phyloP scores from a whole-genome alignment of 2,113 vertebrate species.

The Gadus chalcogrammus region DNA sequence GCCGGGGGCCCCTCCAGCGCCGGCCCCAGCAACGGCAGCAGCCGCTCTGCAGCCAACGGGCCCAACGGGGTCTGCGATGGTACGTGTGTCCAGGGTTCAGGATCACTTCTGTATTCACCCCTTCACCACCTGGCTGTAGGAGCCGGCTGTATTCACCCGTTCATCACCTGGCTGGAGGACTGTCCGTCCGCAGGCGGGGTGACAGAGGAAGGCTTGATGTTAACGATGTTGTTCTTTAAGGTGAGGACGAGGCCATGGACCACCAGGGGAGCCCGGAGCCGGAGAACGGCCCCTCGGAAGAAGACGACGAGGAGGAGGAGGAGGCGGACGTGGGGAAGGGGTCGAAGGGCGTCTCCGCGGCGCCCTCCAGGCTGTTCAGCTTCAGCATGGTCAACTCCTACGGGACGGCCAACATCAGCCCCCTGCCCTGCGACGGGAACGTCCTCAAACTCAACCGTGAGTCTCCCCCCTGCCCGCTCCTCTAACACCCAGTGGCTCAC shows the following conservation, averaged over 20 bases:
- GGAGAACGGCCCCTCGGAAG: conserved; percentile 77
- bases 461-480: conserved; percentile 23
- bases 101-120: no score
- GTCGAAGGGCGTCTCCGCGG: conserved; percentile 31
- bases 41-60: conserved; percentile 74
- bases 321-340: conserved; percentile 73
- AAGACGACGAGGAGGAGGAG: conserved; percentile 71
- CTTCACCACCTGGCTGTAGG: no score
- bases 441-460: conserved; percentile 87
- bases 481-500: no score
- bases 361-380: conserved; percentile 78
- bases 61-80: conserved; percentile 81
- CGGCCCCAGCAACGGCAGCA: conserved; percentile 65
- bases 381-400: conserved; percentile 94
- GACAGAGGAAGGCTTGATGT: no score
- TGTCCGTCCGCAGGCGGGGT: no score
- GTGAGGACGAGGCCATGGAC: conserved; percentile 91
- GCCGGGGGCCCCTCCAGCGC: conserved; percentile 65
- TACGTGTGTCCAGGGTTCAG: conserved; percentile 47
- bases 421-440: conserved; percentile 84
- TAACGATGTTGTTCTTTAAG: conserved; percentile 52
- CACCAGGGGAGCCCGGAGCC: conserved; percentile 82
- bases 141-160: no score
- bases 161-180: no score
- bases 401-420: conserved; percentile 91